Base-by-base conservation (phyloP, 1,140 invertebrate species). In the Eufriesea mexicana region DNA sequence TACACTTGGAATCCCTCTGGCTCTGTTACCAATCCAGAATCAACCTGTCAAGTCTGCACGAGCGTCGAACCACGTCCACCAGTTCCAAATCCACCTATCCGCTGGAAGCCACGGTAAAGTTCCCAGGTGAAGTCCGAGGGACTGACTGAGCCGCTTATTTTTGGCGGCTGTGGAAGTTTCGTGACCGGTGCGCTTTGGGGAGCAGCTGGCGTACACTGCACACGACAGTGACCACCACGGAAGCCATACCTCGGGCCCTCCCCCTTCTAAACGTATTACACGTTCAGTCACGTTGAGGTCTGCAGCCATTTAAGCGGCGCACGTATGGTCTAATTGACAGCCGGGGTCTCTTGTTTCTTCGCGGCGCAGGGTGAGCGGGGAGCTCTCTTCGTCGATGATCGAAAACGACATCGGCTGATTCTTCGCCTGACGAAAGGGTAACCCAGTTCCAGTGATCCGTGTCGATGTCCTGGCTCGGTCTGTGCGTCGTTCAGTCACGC, bases 211-310 rank as follows among this genome's bases (percentile, higher is more conserved):
- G 68, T 23, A 62, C 25, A 89, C 87, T 83, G 67, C 45, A 72
- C 67, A 72, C 72, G 64, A 59, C 70, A 72, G 62, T 78, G 71
- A 86, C 25, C 66, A 79, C 86, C 59, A 74, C 74, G 86, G 92
- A 93, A 93, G 92, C 92, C 92, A 55, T 93, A 93, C 82, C 71
- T 72, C 64, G 78, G 83, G 70, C 82, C 67, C 72, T 45, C 74
- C 54, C 73, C 66, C 57, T 88, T 89, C 89, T 93, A 93, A 93
- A 91, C 84, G 90, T 91, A 93, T 93, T 93, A 93, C 74, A 77
- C 87, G 78, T 88, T 84, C 54, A 87, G 90, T 90, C 89, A 89
- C 89, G 88, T 92, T 89, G 89, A 88, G 86, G 90, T 87, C 87
- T 84, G 89, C 88, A 90, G 87, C 89, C 86, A 89, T 90, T 90